Evolutionary conservation across 2,113 vertebrate genomes (phyloP).

Genomic region (Microtus ochrogaster): DNA sequence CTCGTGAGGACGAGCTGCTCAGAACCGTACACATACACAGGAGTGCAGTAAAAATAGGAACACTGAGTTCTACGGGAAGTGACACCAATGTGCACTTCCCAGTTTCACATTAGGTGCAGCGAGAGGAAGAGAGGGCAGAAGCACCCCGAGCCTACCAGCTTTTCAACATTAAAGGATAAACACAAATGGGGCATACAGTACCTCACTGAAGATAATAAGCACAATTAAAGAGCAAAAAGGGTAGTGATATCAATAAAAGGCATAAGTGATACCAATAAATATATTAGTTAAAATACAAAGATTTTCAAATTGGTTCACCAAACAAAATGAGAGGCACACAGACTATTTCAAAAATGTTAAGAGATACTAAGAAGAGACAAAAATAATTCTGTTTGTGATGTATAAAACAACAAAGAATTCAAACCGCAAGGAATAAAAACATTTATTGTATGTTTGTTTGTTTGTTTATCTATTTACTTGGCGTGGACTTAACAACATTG

Average conservation of each 20-base stretch:
- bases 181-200: neutral
- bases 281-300: neutral
- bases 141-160: neutral
- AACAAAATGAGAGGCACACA: neutral
- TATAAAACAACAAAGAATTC: neutral
- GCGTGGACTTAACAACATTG: neutral
- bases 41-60: neutral
- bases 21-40: neutral
- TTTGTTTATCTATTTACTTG: neutral
- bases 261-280: neutral
- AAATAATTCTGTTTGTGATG: neutral
- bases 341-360: neutral
- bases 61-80: neutral
- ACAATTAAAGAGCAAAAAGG: neutral
- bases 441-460: neutral
- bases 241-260: neutral
- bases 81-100: neutral
- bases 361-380: neutral
- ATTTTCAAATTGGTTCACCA: neutral
- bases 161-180: neutral
- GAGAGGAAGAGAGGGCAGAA: neutral
- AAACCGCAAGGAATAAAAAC: neutral
- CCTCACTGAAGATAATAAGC: neutral
- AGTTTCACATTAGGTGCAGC: neutral
- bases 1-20: neutral